Percentiles rank a stretch among this genome's conserved stretches.
Evolutionary conservation across 2,797 vertebrate genomes (phyloP).

Genomic region (Pseudocheirus occidentalis): DNA sequence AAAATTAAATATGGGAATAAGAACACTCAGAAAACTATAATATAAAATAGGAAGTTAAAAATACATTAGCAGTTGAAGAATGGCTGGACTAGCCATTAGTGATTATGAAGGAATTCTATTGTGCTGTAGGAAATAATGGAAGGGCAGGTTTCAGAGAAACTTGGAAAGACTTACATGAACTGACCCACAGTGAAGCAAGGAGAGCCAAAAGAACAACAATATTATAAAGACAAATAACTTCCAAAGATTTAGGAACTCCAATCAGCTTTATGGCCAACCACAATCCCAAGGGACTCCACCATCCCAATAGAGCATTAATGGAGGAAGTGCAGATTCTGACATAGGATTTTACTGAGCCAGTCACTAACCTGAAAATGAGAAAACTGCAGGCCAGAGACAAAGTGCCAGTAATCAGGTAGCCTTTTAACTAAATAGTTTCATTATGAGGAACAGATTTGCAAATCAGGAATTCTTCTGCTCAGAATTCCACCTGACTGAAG

Average conservation of each 20-base stretch:
- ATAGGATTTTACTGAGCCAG: no score
- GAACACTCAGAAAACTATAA: not conserved
- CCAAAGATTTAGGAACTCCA: not conserved
- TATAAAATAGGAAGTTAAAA: not conserved
- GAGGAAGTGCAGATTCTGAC: not conserved
- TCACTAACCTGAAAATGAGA: no score
- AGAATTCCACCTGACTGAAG: no score
- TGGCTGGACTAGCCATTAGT: not conserved
- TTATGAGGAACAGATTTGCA: no score
- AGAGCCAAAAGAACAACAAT: not conserved
- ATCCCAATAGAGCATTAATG: not conserved
- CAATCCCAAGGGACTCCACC: not conserved
- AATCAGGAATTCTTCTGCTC: no score
- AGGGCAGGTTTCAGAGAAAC: not conserved
- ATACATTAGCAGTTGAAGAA: not conserved
- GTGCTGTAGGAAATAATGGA: not conserved
- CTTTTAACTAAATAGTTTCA: no score
- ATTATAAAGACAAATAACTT: not conserved
- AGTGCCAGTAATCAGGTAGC: no score
- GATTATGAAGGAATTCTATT: not conserved
- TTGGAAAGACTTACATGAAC: not conserved
- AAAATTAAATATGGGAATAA: not conserved
- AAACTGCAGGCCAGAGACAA: no score
- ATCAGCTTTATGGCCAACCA: not conserved
- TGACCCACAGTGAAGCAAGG: not conserved